These are phyloP conservation scores for Syngnathus rostellatus DNA, from an alignment of 2,797 vertebrate genomes.

Conservation along the genomic window DNA sequence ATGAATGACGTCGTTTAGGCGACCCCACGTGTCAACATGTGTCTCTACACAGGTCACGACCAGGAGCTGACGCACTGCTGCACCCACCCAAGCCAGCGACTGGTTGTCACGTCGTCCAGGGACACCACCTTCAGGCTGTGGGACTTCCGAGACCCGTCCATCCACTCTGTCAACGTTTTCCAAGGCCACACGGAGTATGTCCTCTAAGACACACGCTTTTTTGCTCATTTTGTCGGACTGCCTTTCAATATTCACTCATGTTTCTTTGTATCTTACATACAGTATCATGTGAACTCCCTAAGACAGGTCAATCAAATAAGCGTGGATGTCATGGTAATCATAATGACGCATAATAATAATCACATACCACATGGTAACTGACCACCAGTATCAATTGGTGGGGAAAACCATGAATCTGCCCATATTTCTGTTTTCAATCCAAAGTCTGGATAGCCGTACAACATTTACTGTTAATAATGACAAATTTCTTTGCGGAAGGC, in stretches of 20 bases:
- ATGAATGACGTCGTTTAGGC: background rate
- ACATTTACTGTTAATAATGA: too few relatives aligned
- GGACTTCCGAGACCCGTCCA: constrained; percentile 96
- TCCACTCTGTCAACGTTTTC: constrained; percentile 97
- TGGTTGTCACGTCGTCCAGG: constrained; percentile 90
- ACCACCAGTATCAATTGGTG: too few relatives aligned
- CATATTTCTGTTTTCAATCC: too few relatives aligned
- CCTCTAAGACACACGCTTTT: background rate
- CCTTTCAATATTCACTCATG: background rate
- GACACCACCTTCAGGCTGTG: constrained; percentile 94
- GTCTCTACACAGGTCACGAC: constrained; percentile 78
- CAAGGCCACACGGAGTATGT: constrained; percentile 97
- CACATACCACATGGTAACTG: too few relatives aligned
- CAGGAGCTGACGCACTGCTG: constrained; percentile 94
- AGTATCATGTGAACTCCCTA: too few relatives aligned
- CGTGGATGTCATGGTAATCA: too few relatives aligned
- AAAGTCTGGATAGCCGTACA: too few relatives aligned
- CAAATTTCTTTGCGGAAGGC: too few relatives aligned
- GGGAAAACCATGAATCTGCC: too few relatives aligned
- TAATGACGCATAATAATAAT: too few relatives aligned
- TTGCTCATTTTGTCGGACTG: background rate
- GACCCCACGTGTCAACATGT: background rate
- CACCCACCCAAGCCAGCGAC: constrained; percentile 87
- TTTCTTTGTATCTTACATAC: too few relatives aligned
- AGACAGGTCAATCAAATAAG: too few relatives aligned